Base-by-base conservation (phyloP, 2,888 invertebrate genomes). In the Drosophila stalkeri region DNA sequence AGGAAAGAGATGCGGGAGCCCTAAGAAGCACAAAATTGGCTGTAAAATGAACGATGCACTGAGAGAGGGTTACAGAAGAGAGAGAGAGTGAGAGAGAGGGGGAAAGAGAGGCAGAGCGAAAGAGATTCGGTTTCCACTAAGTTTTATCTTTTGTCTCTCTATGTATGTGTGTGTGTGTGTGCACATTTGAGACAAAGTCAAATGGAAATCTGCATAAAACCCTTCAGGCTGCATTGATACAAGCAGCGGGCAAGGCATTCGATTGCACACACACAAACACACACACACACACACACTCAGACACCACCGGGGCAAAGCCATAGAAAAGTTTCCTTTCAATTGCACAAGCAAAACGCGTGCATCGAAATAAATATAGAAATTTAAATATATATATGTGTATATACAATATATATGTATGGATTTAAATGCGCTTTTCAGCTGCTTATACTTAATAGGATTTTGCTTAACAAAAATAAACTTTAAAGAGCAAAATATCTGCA, bases 141-240 rank as follows among this genome's bases (percentile, higher is more conserved):
- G 47, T 75, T 66, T 49, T 67, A 68, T 77, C 72, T 69, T 62
- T 56, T 54, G 39, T 54, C 37, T 33, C 18, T 52, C 3, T 12
- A 3, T 27, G n/a, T 18, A 12, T 14, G 18, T 43, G 43, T 35
- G 52, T 35, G 52, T 81, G 67, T 77, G 79, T 87, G 74, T 62
- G 66, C 56, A 39, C 37, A 56, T 72, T 72, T 64, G 62, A 64
- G 65, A 70, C 73, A 88, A 74, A 90, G 90, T 88, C 81, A 90
- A 89, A 75, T 72, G 82, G 75, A 87, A 83, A 89, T 89, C 82
- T 81, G 64, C 88, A 81, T 75, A 84, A 78, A 72, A 57, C 80
- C 86, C 72, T 87, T 77, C 67, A 66, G 81, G 64, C 72, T 80
- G 65, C 75, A 81, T 81, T 81, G 81, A 73, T 62, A 78, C 68